phyloP scores from a whole-genome alignment of 2,888 invertebrate genomes.

The Piscicola geometra region DNA sequence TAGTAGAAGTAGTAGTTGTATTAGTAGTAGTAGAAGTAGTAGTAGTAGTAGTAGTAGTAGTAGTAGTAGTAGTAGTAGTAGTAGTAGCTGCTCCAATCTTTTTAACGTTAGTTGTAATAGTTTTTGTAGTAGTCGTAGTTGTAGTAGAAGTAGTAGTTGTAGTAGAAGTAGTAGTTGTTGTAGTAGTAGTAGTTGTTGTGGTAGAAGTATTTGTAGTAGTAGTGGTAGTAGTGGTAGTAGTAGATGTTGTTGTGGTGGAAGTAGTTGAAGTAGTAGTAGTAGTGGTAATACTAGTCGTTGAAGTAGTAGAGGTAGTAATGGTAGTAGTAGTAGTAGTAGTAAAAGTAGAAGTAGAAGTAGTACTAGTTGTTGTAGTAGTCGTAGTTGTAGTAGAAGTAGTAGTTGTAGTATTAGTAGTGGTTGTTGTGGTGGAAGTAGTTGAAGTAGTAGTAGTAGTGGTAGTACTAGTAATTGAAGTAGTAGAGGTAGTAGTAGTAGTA shows the following conservation, averaged over 20 bases:
- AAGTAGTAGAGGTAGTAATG: conserved; percentile 5
- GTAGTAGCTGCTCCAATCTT: neutral
- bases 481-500: conserved; percentile 14
- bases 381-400: conserved; percentile 23
- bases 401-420: conserved; percentile 22
- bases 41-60: conserved; percentile 26
- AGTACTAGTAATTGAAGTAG: neutral
- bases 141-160: conserved; percentile 17
- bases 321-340: conserved; percentile 26
- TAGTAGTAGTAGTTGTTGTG: conserved; percentile 5
- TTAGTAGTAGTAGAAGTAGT: conserved; percentile 24
- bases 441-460: conserved; percentile 16
- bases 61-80: conserved; percentile 26
- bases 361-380: conserved; percentile 12
- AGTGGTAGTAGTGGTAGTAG: conserved; percentile 23
- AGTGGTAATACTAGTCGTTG: conserved; percentile 2
- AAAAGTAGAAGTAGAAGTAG: conserved; percentile 20
- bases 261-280: conserved; percentile 14
- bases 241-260: neutral
- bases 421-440: conserved; percentile 12
- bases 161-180: conserved; percentile 12
- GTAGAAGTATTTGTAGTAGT: conserved; percentile 6
- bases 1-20: conserved; percentile 15
- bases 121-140: conserved; percentile 8
- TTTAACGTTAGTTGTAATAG: conserved; percentile 14